These are phyloP conservation scores for Melipona beecheii DNA, from an alignment of 2,888 invertebrate species.

Conservation along the genomic window DNA sequence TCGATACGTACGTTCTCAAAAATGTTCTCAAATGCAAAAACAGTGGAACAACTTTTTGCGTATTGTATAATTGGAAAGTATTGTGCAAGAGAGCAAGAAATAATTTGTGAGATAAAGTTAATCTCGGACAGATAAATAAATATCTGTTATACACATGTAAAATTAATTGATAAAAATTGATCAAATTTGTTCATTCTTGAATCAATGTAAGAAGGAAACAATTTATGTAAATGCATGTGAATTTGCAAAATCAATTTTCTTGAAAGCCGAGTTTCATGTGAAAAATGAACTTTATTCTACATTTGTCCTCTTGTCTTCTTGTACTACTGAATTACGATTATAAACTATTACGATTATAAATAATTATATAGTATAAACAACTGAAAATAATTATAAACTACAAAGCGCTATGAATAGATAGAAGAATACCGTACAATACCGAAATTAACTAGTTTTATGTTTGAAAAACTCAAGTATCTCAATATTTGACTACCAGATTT, in stretches of 20 bases:
- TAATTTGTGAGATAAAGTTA: neutral
- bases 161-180: neutral
- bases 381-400: too few relatives aligned
- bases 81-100: neutral
- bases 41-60: neutral
- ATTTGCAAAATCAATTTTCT: neutral
- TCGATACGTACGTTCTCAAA: neutral
- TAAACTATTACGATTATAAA: too few relatives aligned
- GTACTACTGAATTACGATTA: neutral
- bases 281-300: neutral
- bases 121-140: neutral
- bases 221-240: too few relatives aligned
- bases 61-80: neutral
- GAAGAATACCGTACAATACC: neutral
- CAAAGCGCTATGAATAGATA: neutral
- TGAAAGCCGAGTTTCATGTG: neutral
- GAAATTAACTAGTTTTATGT: neutral
- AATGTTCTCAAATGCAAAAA: neutral
- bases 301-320: neutral
- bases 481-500: neutral
- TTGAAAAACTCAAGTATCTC: neutral
- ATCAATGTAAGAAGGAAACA: too few relatives aligned
- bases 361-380: neutral
- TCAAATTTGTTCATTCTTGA: too few relatives aligned
- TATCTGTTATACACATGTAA: neutral